Evolutionary conservation across 2,113 vertebrate species (phyloP), one percentile per base, ranked within the genome.

Genomic region (Trichomycterus rosablanca): DNA sequence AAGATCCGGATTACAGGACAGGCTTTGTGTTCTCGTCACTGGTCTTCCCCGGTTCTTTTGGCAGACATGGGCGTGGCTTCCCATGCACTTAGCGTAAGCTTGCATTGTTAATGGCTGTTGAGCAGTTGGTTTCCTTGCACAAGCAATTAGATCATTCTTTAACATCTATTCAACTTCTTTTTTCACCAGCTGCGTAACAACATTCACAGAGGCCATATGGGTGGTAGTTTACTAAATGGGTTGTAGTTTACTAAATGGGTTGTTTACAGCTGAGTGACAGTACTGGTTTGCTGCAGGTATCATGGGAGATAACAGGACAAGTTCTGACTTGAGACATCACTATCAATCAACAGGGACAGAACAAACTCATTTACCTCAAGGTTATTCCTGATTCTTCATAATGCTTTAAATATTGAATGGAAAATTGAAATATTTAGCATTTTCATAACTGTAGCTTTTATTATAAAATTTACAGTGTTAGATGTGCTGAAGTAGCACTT

Each of bases 41-140:
- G 16, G n/a, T n/a, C n/a, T n/a, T n/a, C n/a, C n/a, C n/a, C n/a
- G 9, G 18, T 61, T 61, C 20, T 4, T 50, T 48, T 40, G 46
- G 32, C 20, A 37, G 19, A 26, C 45, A 26, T n/a, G 8, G 45
- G 59, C 59, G 39, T 61, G 45, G 34, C 35, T 39, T 30, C 12
- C 26, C 45, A 50, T 49, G 58, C 58, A 50, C 46, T 49, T 19
- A 59, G 56, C 35, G 30, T 49, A 12, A 15, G 44, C n/a, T n/a
- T 9, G 19, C 20, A 37, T 46, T 60, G 57, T 49, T 24, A 11
- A 12, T 11, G 4, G 20, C 10, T 35, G 35, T 24, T 53, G 60
- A 53, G 11, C 14, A 1, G 7, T 18, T 40, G 19, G 24, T 53
- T 53, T 28, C 18, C 23, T 51, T 44, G 26, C 60, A 28, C 53